Percentiles rank a stretch among this genome's conserved stretches.
Evolutionary conservation across 2,113 vertebrate species (phyloP).

Genomic region (Pitta sordida): DNA sequence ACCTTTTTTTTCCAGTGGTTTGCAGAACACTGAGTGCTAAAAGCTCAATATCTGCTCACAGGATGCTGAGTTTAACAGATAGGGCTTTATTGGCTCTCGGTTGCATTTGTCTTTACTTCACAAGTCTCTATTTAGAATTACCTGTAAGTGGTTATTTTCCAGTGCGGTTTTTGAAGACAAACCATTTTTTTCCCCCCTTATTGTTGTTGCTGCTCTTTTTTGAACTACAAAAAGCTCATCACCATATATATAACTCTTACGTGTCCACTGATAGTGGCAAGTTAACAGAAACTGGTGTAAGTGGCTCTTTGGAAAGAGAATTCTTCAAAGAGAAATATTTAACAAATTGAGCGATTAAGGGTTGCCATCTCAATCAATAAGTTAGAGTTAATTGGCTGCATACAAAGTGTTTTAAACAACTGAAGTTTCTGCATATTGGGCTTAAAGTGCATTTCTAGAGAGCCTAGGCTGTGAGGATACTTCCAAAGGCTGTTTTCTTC

Average conservation of each 20-base stretch:
- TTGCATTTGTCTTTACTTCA: constrained; percentile 31
- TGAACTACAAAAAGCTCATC: background rate
- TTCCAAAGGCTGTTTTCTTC: background rate
- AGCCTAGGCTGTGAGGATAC: background rate
- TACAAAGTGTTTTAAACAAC: background rate
- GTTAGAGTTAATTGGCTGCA: constrained; percentile 3
- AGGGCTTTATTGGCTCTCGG: constrained; percentile 28
- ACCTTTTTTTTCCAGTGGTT: constrained; percentile 67
- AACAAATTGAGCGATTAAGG: background rate
- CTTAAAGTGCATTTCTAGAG: background rate
- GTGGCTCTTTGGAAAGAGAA: background rate
- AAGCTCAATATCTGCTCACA: constrained; percentile 49
- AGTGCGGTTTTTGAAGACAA: constrained; percentile 32
- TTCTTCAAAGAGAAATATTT: constrained; percentile 44
- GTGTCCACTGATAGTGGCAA: background rate
- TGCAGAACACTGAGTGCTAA: constrained; percentile 14
- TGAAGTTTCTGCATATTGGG: background rate
- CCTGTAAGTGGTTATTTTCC: constrained; percentile 53
- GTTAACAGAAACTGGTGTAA: background rate
- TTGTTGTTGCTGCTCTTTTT: background rate
- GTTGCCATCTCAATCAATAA: background rate
- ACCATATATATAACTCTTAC: background rate
- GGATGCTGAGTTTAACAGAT: constrained; percentile 56
- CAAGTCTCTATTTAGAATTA: constrained; percentile 44
- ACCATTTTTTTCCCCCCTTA: background rate